Evolutionary conservation across 2,113 vertebrate genomes (phyloP), one percentile per base, ranked within the genome.

Genomic region (Leucosticte australis): DNA sequence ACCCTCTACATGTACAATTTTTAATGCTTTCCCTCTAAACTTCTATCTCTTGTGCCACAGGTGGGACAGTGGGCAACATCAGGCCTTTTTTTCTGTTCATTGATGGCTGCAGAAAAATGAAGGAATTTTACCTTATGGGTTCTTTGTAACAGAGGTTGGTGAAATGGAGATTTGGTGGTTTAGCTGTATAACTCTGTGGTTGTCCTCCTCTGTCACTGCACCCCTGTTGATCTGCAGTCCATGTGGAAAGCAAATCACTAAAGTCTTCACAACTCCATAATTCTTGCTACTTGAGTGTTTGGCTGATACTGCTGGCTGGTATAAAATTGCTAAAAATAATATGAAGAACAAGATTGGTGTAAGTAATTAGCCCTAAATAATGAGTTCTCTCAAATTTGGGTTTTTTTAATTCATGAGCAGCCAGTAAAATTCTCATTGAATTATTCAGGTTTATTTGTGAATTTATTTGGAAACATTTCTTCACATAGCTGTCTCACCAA

Each of bases 381-480:
- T 77, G 50, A 94, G 16, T 83, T 85, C 39, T 85, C 59, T 85
- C 4, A 53, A 83, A n/a, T 87, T 70, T 60, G 8, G 0, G 9
- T 9, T 21, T 3, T 31, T 52, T 4, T 13, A 79, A 82, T 83
- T 95, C 59, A 91, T 83, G 39, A 94, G 50, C 33, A 91, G 33
- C 27, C 82, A 83, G 57, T 83, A 71, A 87, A 85, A 74, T 85
- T 86, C 46, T 90, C 47, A 49, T 55, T 90, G 59, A 89, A 85
- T 95, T 97, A 94, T 95, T 95, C 74, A 89, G 77, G n/a, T 37
- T 79, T 85, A 64, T 75, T 89, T 92, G 55, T 85, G 74, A 91
- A 83, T 89, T 68, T 87, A 71, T 89, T 91, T 95, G 64, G 53
- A 84, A 95, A 75, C 24, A 30, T 39, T 90, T 94, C 20, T 13